Conservation (phyloP, 2,797 vertebrate species). For the Pipistrellus kuhlii region DNA sequence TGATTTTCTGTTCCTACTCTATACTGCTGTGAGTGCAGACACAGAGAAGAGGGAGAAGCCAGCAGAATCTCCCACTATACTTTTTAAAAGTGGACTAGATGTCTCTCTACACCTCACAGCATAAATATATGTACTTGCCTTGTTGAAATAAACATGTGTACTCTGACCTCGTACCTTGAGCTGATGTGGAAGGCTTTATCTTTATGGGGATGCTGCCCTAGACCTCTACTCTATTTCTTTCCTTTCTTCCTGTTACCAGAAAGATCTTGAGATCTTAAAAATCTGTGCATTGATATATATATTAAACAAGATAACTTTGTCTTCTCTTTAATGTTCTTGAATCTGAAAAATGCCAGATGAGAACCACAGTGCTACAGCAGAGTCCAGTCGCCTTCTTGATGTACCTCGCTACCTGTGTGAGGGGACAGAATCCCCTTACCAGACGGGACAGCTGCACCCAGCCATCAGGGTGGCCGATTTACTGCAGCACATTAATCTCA, state of each 20-base stretch:
- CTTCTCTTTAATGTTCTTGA: constrained; percentile 77
- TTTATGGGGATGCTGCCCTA: background rate
- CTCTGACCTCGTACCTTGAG: constrained; percentile 17
- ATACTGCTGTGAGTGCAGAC: constrained; percentile 21
- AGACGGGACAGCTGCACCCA: constrained; percentile 98
- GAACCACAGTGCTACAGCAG: constrained; percentile 95
- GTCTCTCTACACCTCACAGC: background rate
- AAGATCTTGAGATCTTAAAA: constrained; percentile 57
- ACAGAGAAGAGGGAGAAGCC: constrained; percentile 18
- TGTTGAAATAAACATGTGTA: background rate
- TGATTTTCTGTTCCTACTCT: background rate
- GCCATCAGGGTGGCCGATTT: constrained; percentile 98
- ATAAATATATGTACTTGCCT: background rate
- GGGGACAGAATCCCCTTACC: constrained; percentile 98
- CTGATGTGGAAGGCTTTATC: background rate
- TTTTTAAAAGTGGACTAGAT: background rate
- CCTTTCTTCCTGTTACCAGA: constrained; percentile 33
- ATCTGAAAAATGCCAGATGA: constrained; percentile 91
- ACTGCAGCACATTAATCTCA: constrained; percentile 99
- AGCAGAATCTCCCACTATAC: background rate
- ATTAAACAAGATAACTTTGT: constrained; percentile 81
- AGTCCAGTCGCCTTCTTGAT: constrained; percentile 96
- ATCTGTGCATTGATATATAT: constrained; percentile 35
- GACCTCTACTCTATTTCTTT: background rate
- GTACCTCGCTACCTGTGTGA: constrained; percentile 98